A percentile compares a stretch with the other conserved stretches of the same genome.
These are phyloP conservation scores for Ricordea florida DNA, from an alignment of 92 coral and sea anemone genomes.

Conservation along the genomic window DNA sequence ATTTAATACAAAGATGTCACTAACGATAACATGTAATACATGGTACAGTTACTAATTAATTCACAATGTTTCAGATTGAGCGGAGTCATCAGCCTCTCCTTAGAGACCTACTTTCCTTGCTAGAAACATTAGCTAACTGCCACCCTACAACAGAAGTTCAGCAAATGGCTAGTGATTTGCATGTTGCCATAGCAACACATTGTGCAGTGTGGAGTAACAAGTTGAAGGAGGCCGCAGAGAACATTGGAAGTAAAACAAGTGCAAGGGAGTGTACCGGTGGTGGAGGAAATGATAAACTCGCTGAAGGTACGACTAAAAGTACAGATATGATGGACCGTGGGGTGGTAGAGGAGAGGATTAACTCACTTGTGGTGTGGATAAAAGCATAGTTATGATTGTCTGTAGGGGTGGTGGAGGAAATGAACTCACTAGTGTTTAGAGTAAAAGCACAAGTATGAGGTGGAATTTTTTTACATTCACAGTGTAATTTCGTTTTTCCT, in stretches of 20 bases:
- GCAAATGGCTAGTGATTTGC: conserved; percentile 86
- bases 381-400: no score
- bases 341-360: no score
- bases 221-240: conserved; percentile 61
- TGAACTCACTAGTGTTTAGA: no score
- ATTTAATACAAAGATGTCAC: no score
- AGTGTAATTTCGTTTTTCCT: neutral
- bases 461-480: no score
- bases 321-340: no score
- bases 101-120: conserved; percentile 66
- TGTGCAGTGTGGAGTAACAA: conserved; percentile 88
- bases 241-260: conserved; percentile 31
- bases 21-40: no score
- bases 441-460: no score
- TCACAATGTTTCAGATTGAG: conserved; percentile 61
- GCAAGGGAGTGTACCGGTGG: neutral
- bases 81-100: conserved; percentile 52
- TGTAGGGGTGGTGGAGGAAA: no score
- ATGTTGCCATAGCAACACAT: conserved; percentile 90
- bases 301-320: neutral
- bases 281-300: neutral
- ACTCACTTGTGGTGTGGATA: no score
- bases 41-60: no score
- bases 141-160: conserved; percentile 64
- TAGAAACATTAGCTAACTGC: conserved; percentile 58